Evolutionary conservation across 2,113 vertebrate species (phyloP), one percentile per base, ranked within the genome.

Genomic region (Ailurus styani): DNA sequence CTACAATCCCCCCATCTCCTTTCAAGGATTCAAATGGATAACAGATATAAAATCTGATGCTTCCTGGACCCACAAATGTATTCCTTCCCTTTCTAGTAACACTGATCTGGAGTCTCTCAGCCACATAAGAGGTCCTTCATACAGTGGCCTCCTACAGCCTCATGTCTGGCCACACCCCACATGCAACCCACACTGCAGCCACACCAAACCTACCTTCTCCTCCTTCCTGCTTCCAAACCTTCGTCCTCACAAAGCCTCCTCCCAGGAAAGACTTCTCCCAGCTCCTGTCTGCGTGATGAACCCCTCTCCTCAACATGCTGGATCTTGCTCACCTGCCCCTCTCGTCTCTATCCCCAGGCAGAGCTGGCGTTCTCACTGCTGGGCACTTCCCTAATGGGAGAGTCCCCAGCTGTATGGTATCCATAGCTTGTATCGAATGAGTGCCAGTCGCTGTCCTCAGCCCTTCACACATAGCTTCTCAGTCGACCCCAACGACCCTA

Each of bases 331-430:
- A 12, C 34, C 73, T 37, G 52, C 8, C 42, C 25, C 62, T 27
- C 31, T 37, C 34, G 34, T 18, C 0, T 45, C 20, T 7, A 6
- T 17, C 11, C 68, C 11, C 66, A 55, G 4, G 1, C 0, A 0
- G 8, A 47, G 20, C 4, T 6, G 7, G 18, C 3, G 12, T 60
- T 37, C 78, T 50, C 72, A 12, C 27, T 68, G 64, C 31, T 20
- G 7, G n/a, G 9, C 23, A 6, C 20, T 29, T 42, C 82, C 77
- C 88, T n/a, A 9, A 3, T 0, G 29, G 7, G 0, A 10, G 52
- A 45, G 15, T 11, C 10, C 31, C 23, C 18, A 17, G 40, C 13
- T 6, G 4, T 40, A 27, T 15, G 3, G 1, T 5, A 21, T 64
- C 0, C 9, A 40, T 62, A 83, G 40, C 68, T 7, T 52, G 29